A percentile compares a stretch with the other conserved stretches of the same genome.
These are phyloP conservation scores for Gonatopus flavifemur DNA, from an alignment of 1,140 invertebrate genomes.

Conservation along the genomic window DNA sequence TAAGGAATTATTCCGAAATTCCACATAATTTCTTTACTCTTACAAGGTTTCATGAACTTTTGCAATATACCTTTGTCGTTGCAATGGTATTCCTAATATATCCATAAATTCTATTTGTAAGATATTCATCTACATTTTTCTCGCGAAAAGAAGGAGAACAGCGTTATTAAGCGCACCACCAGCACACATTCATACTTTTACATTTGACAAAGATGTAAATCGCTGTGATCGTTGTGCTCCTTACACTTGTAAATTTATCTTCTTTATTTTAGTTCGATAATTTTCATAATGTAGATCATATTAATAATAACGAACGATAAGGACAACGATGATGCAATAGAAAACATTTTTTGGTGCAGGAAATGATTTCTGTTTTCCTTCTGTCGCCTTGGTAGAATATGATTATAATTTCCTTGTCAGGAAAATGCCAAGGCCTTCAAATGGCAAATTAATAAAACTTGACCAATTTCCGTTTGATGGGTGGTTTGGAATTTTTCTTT, in stretches of 20 bases:
- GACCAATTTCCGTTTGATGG: no score
- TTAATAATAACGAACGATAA: conserved; percentile 23
- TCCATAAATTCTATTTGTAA: no score
- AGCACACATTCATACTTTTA: no score
- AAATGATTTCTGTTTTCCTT: conserved; percentile 10
- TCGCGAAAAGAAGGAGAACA: conserved; percentile 21
- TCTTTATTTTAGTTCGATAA: conserved; percentile 16
- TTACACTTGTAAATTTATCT: conserved; percentile 9
- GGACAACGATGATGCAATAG: conserved; percentile 20
- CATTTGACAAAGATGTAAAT: no score
- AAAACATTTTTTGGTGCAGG: conserved; percentile 14
- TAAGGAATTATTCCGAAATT: conserved; percentile 49
- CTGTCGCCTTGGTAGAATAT: no score
- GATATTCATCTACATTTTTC: conserved; percentile 31
- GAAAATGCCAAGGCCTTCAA: no score
- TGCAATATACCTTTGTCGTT: no score
- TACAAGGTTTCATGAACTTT: conserved; percentile 7
- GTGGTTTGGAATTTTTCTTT: neutral
- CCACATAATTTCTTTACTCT: no score
- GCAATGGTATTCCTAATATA: no score
- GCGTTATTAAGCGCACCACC: no score
- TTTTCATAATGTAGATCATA: conserved; percentile 14
- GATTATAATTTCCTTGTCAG: no score
- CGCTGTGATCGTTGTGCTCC: neutral
- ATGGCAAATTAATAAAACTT: no score